A percentile compares a stretch with the other conserved stretches of the same genome.
Evolutionary conservation across 2,888 invertebrate genomes (phyloP).

Genomic region (Callyntrura sp.): DNA sequence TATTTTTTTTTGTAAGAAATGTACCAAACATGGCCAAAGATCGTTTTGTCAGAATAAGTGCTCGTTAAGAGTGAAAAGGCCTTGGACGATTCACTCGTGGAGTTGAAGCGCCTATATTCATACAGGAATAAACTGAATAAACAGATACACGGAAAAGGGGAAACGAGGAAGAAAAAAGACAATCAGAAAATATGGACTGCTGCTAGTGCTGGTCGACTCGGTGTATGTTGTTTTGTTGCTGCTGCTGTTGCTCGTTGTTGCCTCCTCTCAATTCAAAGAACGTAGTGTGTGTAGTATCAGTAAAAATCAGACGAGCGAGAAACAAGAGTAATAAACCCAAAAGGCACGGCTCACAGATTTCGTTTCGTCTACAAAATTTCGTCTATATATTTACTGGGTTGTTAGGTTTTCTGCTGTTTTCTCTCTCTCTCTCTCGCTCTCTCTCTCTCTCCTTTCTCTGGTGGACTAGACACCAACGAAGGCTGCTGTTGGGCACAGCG

Average conservation of each 20-base stretch:
- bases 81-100: neutral
- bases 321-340: conserved; percentile 45
- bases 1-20: no score
- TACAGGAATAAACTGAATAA: no score
- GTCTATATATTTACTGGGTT: neutral
- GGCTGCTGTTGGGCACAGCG: no score
- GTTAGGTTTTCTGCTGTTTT: neutral
- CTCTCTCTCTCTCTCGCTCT: no score
- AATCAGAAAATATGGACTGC: conserved; percentile 44
- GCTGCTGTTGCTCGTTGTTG: conserved; percentile 7
- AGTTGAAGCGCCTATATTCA: no score
- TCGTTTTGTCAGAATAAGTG: neutral
- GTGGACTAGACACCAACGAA: neutral
- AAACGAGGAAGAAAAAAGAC: conserved; percentile 14
- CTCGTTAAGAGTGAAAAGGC: neutral
- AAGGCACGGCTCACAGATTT: conserved; percentile 32
- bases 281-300: conserved; percentile 16
- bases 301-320: conserved; percentile 31
- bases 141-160: conserved; percentile 22
- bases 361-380: neutral
- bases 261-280: conserved; percentile 5
- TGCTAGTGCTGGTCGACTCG: no score
- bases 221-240: no score
- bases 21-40: neutral
- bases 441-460: neutral